Evolutionary conservation across 1,140 invertebrate species (phyloP), one percentile per base, ranked within the genome.

Genomic region (Lucilia sericata): DNA sequence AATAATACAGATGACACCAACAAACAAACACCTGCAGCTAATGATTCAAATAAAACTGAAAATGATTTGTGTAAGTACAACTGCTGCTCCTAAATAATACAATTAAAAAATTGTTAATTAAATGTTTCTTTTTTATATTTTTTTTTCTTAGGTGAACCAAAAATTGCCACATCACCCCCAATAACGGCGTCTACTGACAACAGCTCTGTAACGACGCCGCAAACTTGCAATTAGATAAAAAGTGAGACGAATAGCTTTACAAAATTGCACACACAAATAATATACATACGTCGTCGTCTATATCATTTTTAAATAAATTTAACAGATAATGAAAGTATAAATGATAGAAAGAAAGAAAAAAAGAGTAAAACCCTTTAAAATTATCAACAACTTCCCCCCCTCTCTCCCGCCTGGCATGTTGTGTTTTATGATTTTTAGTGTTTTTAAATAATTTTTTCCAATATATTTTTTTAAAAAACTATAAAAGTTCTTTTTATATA

Each of bases 11-110:
- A 76, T n/a, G 82, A 70, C 3, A 82, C 83, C 75, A 83, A 30
- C 3, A 30, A 30, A 30, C 25, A 19, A 5, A 25, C 82, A 82
- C 65, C 82, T 82, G 55, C 85, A 51, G 49, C 83, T 5, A 80
- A 82, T 83, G 82, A 55, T 78, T 13, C 55, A 60, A 86, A 86
- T 82, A 90, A 90, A 75, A 78, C 86, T 70, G 89, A 90, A 83
- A 87, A 89, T 86, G 88, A 90, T 70, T 90, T 88, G 82, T 88
- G 89, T 90, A 65, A 85, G 86, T n/a, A n/a, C n/a, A n/a, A n/a
- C n/a, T n/a, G n/a, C n/a, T n/a, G n/a, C n/a, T n/a, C n/a, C n/a
- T n/a, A n/a, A n/a, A n/a, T n/a, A n/a, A n/a, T n/a, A n/a, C 55
- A 2, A 10, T 34, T 19, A 65, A n/a, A 65, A 2, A 65, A n/a